phyloP scores from a whole-genome alignment of 2,888 invertebrate species.

The Cantharis rufa region DNA sequence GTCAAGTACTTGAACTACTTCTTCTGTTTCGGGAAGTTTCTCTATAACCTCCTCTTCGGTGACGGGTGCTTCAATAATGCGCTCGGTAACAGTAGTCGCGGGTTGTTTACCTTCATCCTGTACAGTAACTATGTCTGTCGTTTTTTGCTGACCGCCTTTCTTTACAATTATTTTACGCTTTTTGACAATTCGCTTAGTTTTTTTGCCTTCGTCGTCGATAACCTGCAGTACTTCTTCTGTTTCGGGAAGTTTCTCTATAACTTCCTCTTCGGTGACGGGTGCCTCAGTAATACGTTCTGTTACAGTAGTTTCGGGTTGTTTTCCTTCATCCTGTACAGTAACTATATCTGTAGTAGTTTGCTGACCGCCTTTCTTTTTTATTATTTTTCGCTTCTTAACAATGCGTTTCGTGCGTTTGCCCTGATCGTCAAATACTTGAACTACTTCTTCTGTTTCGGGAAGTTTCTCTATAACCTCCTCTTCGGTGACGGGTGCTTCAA shows the following conservation, averaged over 20 bases:
- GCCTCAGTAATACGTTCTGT: constrained; percentile 34
- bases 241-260: constrained; percentile 43
- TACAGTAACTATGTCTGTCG: constrained; percentile 30
- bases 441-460: constrained; percentile 46
- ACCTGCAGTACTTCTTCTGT: constrained; percentile 39
- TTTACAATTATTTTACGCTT: constrained; percentile 36
- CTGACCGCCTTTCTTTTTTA: constrained; percentile 40
- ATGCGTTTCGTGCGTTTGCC: constrained; percentile 39
- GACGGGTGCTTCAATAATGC: constrained; percentile 28
- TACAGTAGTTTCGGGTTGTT: constrained; percentile 41
- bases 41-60: background rate
- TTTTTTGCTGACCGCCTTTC: constrained; percentile 43
- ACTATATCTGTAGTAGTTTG: constrained; percentile 45
- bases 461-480: constrained; percentile 19
- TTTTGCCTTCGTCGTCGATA: constrained; percentile 38
- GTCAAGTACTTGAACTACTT: constrained; percentile 40
- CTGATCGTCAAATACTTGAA: constrained; percentile 38
- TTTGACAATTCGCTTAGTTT: constrained; percentile 38
- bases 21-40: constrained; percentile 46
- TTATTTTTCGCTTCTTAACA: constrained; percentile 37
- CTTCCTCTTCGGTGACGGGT: constrained; percentile 5
- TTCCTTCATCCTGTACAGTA: constrained; percentile 47
- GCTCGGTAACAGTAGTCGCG: constrained; percentile 25
- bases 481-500: constrained; percentile 25
- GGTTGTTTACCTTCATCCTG: constrained; percentile 33